Evolutionary conservation across 35 echinoderm and acorn worm genomes (phyloP).

Genomic region (Amphiura filiformis): DNA sequence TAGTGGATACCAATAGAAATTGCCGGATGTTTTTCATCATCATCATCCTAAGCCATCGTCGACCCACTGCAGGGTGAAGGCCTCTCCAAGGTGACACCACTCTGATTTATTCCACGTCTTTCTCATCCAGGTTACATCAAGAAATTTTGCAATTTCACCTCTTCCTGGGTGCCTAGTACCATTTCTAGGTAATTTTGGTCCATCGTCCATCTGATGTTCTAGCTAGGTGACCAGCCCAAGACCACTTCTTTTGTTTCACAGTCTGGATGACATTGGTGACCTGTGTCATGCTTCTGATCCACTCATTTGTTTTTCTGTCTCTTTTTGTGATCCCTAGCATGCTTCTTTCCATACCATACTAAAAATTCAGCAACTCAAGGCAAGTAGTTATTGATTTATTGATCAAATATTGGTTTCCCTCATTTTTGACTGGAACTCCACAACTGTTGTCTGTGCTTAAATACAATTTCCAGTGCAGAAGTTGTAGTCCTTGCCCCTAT

Average conservation of each 20-base stretch:
- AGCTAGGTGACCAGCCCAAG: not conserved
- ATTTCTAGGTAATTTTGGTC: conserved; percentile 5
- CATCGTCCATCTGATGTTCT: not conserved
- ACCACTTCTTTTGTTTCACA: conserved; percentile 15
- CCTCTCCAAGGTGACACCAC: not conserved
- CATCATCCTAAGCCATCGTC: not conserved
- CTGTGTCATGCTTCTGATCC: conserved; percentile 23
- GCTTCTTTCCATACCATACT: not conserved
- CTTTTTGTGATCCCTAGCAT: not conserved
- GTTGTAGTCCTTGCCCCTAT: too few species aligned
- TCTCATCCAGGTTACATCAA: conserved; percentile 8
- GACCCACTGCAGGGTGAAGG: not conserved
- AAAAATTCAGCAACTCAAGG: too few species aligned
- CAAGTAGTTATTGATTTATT: too few species aligned
- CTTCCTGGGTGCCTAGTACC: not conserved
- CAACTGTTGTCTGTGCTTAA: too few species aligned
- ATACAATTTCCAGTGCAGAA: too few species aligned
- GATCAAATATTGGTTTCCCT: not conserved
- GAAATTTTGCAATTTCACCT: not conserved
- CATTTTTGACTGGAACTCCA: too few species aligned
- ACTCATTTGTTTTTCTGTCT: conserved; percentile 3
- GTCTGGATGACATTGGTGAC: conserved; percentile 10
- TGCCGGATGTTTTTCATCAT: too few species aligned
- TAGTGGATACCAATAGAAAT: too few species aligned
- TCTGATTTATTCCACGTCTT: not conserved